Base-by-base conservation (phyloP, 2,888 invertebrate genomes). In the Drosophila emarginata region DNA sequence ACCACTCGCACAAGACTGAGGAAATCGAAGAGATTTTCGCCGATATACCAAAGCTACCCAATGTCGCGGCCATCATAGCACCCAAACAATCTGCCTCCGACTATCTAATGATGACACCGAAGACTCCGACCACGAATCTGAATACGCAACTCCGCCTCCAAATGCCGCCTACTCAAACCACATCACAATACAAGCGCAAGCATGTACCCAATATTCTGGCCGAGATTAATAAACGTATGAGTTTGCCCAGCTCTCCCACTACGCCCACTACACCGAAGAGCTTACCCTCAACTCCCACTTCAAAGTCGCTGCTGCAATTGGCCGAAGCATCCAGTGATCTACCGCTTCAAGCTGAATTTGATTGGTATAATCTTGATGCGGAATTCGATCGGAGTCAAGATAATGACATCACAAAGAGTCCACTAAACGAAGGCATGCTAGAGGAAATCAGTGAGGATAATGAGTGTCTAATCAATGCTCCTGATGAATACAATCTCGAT, bases 1-100 rank as follows among this genome's bases (percentile, higher is more conserved):
- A 64, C 51, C 77, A 69, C 63, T 89, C 89, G 40, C 87, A 89
- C 76, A 91, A 90, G 90, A 91, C 91, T 89, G 89, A 90, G 69
- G 90, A 91, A 79, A 90, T 90, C 72, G 90, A 90, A 78, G 91
- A 92, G 79, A 91, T 91, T 77, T 91, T 92, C 72, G 91, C 91
- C 68, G 95, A 95, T 87, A 95, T 95, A 90, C 95, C 95, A 71
- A 95, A 94, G 92, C 93, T 95, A 87, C 95, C 95, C 40, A 95
- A 95, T 91, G 95, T 95, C 72, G 95, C 95, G 50, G 95, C 95
- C 89, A 95, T 95, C 63, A 94, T 95, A 67, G 95, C 94, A 70
- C 95, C 95, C 0, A 95, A 94, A 68, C 77, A 79, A 36, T 75
- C 77, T 53, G 70, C 76, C 15, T 28, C 61, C 6, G 78, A 78